Base-by-base conservation (phyloP, 2,888 invertebrate genomes). In the Drosophila austrosaltans region DNA sequence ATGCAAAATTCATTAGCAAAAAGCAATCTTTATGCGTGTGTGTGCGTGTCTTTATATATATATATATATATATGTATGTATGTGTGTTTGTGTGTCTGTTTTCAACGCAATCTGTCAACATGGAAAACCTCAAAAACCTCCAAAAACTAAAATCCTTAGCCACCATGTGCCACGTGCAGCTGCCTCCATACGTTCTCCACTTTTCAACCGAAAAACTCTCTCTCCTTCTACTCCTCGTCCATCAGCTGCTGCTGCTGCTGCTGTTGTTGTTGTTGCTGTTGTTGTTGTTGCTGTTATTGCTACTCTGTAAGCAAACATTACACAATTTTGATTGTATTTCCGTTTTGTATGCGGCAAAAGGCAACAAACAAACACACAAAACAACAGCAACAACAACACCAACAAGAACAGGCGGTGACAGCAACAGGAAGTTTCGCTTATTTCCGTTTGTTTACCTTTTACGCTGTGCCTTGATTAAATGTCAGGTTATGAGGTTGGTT, bases 361-460 rank as follows among this genome's bases (percentile, higher is more conserved):
- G 68, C 72, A 62, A 67, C 73, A 58, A 57, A 70, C 67, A 64
- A 65, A 65, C 64, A 64, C 66, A 30, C 39, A 63, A 53, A 68
- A 62, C 63, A 68, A 42, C 66, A 71, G 48, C 67, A 66, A 65
- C 66, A 78, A 63, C 69, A 70, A 71, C 67, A 70, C 64, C 68
- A 78, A 63, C 77, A 74, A 57, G 63, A 72, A 72, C 67, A 69
- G 66, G 58, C 86, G 79, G 69, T 76, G 63, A 86, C 84, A 80
- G 72, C 84, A 77, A 81, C 89, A 79, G 85, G 85, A 85, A 85
- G 85, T 80, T 89, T 87, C 87, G 89, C 85, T 89, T 83, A 89
- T 85, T 89, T 85, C 85, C 85, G 87, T 87, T 89, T 85, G 80
- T 85, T 85, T 85, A 89, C 87, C 83, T 88, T 88, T 78, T 81